A percentile compares a stretch with the other conserved stretches of the same genome.
These are phyloP conservation scores for Phortica magna DNA, from an alignment of 2,888 invertebrate genomes.

Conservation along the genomic window DNA sequence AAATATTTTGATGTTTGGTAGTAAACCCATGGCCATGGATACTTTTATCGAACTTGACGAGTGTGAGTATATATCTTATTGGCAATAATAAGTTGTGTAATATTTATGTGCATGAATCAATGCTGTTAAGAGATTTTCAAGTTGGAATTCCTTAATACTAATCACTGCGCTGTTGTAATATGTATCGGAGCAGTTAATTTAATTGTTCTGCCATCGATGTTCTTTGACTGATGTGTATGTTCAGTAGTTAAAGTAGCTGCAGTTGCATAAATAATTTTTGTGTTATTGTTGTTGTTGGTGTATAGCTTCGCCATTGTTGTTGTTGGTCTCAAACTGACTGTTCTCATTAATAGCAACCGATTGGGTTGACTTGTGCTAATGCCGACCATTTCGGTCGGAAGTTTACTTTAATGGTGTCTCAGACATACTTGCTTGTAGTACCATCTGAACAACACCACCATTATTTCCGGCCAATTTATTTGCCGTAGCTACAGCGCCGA, in stretches of 20 bases:
- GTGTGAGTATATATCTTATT: not conserved
- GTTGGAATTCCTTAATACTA: not conserved
- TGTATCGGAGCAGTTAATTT: not conserved
- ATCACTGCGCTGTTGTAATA: not conserved
- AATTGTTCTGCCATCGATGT: not conserved
- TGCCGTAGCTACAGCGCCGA: not conserved
- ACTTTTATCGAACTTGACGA: not conserved
- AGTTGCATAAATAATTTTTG: slow-evolving; percentile 34
- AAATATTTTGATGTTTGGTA: not conserved
- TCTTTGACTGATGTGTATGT: not conserved
- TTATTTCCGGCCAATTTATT: not conserved
- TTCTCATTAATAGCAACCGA: slow-evolving; percentile 45
- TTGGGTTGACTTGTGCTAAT: slow-evolving; percentile 52
- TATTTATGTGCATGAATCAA: slow-evolving; percentile 8
- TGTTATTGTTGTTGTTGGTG: slow-evolving; percentile 24
- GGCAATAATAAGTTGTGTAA: not conserved
- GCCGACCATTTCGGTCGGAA: slow-evolving; percentile 23
- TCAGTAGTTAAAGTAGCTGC: slow-evolving; percentile 2
- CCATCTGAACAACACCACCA: not conserved
- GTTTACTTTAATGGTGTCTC: slow-evolving; percentile 13
- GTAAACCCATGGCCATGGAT: not conserved
- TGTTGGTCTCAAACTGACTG: slow-evolving; percentile 56
- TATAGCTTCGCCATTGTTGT: slow-evolving; percentile 44
- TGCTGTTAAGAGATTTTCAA: not conserved
- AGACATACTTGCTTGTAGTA: no score